Percentiles rank a stretch among this genome's conserved stretches.
phyloP scores from a whole-genome alignment of 2,113 vertebrate species.

The Myiozetetes cayanensis region DNA sequence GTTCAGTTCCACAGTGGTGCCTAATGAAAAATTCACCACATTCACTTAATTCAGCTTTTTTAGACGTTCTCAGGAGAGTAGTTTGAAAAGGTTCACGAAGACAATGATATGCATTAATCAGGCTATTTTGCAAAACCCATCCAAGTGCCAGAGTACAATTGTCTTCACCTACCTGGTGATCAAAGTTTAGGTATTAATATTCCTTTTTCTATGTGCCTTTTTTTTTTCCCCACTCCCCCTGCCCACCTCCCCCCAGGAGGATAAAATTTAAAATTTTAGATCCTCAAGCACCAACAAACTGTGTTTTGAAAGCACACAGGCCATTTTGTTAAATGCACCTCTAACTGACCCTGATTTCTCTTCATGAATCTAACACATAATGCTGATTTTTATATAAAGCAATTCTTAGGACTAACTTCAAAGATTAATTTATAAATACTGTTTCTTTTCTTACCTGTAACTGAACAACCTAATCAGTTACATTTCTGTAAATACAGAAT shows the following conservation, averaged over 20 bases:
- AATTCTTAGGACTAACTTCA: neutral
- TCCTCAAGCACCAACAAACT: neutral
- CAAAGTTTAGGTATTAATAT: neutral
- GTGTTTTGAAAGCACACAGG: neutral
- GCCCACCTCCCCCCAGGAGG: neutral
- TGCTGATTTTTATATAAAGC: neutral
- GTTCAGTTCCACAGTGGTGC: neutral
- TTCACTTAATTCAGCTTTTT: constrained; percentile 4
- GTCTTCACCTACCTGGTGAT: neutral
- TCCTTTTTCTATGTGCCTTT: neutral
- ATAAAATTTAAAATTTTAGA: neutral
- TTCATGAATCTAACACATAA: neutral
- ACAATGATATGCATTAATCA: neutral
- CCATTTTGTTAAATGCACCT: neutral
- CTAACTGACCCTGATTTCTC: neutral
- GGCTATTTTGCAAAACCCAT: neutral
- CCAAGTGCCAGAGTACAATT: neutral
- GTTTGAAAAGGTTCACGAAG: neutral
- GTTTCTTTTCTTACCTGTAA: neutral
- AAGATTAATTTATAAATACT: neutral
- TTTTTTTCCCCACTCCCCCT: neutral
- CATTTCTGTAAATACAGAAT: neutral
- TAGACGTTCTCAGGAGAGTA: neutral
- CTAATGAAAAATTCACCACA: constrained; percentile 23
- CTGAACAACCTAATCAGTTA: neutral